These are phyloP conservation scores for Pangasianodon hypophthalmus DNA, from an alignment of 2,113 vertebrate genomes.

Conservation along the genomic window DNA sequence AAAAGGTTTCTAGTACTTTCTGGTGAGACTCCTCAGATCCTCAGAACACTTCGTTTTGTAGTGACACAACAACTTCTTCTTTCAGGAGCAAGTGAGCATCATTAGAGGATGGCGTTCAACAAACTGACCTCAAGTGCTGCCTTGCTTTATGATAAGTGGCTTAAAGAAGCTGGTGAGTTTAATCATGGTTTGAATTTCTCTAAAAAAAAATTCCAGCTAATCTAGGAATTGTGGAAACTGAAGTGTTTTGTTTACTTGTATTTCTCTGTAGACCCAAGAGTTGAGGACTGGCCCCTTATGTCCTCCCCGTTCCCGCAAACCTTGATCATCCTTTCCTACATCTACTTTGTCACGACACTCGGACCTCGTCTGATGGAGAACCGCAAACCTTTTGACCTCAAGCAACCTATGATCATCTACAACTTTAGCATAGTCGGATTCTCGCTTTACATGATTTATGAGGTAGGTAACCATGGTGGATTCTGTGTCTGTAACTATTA, in stretches of 20 bases:
- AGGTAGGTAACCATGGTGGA: constrained; percentile 68
- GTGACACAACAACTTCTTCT: background rate
- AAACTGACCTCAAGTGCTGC: constrained; percentile 79
- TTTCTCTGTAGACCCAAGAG: constrained; percentile 76
- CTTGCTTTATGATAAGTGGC: constrained; percentile 79
- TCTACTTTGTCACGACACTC: constrained; percentile 83
- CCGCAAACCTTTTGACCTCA: constrained; percentile 84
- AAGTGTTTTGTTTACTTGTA: background rate
- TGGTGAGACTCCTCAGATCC: background rate
- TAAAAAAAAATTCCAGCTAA: background rate
- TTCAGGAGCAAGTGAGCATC: background rate
- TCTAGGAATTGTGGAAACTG: background rate
- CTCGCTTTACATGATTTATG: constrained; percentile 85
- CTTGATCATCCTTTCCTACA: constrained; percentile 77
- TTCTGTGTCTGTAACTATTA: background rate
- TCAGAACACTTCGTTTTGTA: background rate
- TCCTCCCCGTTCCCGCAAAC: constrained; percentile 83
- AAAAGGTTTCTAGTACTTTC: background rate
- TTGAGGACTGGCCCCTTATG: constrained; percentile 83
- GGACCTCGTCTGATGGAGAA: constrained; percentile 88
- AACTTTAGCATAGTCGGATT: constrained; percentile 81
- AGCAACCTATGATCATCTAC: constrained; percentile 79
- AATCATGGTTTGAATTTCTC: background rate
- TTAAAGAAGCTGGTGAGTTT: constrained; percentile 82
- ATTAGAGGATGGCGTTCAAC: constrained; percentile 76